phyloP scores from a whole-genome alignment of 2,888 invertebrate species.

The Thera britannica region DNA sequence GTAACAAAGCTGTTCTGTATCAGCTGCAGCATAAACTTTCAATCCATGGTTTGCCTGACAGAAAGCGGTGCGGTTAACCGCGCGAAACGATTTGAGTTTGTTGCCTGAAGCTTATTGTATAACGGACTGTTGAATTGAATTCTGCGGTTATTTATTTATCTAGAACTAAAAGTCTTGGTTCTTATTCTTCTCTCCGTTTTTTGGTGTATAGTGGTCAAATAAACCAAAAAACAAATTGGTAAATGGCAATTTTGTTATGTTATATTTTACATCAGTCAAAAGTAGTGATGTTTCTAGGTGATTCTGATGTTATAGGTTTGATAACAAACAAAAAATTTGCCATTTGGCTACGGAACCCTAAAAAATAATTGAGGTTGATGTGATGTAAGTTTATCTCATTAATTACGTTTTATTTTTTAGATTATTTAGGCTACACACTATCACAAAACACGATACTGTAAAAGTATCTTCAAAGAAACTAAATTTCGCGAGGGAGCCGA shows the following conservation, averaged over 20 bases:
- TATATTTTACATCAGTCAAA: no score
- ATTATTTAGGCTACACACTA: background rate
- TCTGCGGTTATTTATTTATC: conserved; percentile 84
- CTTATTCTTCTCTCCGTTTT: background rate
- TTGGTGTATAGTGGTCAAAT: background rate
- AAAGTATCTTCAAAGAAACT: conserved; percentile 30
- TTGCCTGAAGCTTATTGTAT: conserved; percentile 81
- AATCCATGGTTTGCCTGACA: conserved; percentile 77
- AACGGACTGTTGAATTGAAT: conserved; percentile 83
- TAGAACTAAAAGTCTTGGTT: conserved; percentile 58
- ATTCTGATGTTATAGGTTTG: no score
- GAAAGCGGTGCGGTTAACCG: conserved; percentile 79
- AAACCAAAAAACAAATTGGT: background rate
- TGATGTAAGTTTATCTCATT: no score
- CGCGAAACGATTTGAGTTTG: conserved; percentile 82
- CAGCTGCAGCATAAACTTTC: conserved; percentile 68
- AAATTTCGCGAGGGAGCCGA: conserved; percentile 61
- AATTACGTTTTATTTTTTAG: background rate
- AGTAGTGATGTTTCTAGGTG: no score
- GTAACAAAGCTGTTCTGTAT: conserved; percentile 36
- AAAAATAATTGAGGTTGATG: background rate
- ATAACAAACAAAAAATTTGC: no score
- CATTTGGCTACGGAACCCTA: no score
- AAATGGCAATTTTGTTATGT: no score
- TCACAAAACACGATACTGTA: conserved; percentile 14